Percentiles rank a stretch among this genome's conserved stretches.
Evolutionary conservation across 2,888 invertebrate species (phyloP).

Genomic region (Malacosoma neustria): DNA sequence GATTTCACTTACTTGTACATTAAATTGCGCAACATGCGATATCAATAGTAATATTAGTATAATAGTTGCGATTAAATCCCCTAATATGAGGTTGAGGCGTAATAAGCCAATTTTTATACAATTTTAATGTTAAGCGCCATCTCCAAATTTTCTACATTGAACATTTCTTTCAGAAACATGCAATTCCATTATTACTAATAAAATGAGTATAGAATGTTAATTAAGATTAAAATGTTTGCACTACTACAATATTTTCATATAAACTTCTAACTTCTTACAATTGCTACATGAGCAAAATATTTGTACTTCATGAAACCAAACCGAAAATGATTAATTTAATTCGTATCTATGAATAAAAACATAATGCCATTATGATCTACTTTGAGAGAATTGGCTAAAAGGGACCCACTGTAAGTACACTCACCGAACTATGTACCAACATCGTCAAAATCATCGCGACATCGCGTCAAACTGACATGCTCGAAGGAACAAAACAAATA

Average conservation of each 20-base stretch:
- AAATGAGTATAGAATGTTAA: constrained; percentile 58
- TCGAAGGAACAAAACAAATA: too few species aligned
- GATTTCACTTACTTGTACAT: too few species aligned
- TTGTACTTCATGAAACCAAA: constrained; percentile 57
- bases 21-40: too few species aligned
- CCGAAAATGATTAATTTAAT: constrained; percentile 31
- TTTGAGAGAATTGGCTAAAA: constrained; percentile 39
- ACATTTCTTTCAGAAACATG: constrained; percentile 19
- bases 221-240: constrained; percentile 28
- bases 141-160: background rate
- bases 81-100: constrained; percentile 3
- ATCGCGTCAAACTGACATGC: constrained; percentile 6
- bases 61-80: constrained; percentile 18
- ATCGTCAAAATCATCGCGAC: constrained; percentile 24
- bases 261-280: constrained; percentile 49
- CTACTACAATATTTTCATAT: constrained; percentile 37
- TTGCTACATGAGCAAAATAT: constrained; percentile 67
- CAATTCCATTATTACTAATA: constrained; percentile 40
- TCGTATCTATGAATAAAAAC: constrained; percentile 24
- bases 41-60: too few species aligned
- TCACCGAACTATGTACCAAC: constrained; percentile 23
- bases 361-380: constrained; percentile 45
- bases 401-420: constrained; percentile 44
- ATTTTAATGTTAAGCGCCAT: background rate
- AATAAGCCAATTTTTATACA: constrained; percentile 26